Conservation (phyloP, 2,888 invertebrate species). For the Perizoma flavofasciatum region DNA sequence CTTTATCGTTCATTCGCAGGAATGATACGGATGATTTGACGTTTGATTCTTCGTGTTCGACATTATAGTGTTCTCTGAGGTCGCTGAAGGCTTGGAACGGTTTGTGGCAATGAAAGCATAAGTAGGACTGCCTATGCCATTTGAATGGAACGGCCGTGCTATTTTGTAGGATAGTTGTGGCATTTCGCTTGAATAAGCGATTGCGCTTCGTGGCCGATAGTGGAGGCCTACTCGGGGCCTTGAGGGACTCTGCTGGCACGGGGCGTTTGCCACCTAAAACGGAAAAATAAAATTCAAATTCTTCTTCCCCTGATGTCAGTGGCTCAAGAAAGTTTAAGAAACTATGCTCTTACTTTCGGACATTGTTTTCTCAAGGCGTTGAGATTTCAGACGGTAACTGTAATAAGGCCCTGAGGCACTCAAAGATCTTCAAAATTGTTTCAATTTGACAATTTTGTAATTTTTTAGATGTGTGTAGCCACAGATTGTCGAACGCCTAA, state of each 20-base stretch:
- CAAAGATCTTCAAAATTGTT: not conserved
- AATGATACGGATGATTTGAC: constrained; percentile 13
- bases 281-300: constrained; percentile 37
- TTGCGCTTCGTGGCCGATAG: constrained; percentile 51
- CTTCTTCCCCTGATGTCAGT: constrained; percentile 10
- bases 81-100: constrained; percentile 38
- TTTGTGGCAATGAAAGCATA: constrained; percentile 55
- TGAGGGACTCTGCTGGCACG: constrained; percentile 26
- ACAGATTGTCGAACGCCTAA: not conserved
- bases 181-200: constrained; percentile 52
- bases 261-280: constrained; percentile 50
- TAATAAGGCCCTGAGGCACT: not conserved
- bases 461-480: too few species aligned
- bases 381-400: too few species aligned
- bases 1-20: constrained; percentile 21
- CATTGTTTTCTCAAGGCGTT: too few species aligned
- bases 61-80: constrained; percentile 15
- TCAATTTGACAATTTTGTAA: not conserved
- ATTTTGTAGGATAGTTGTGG: constrained; percentile 48
- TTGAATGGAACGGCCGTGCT: constrained; percentile 52
- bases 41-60: constrained; percentile 13
- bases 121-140: constrained; percentile 55
- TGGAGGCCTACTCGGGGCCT: constrained; percentile 39
- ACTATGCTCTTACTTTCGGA: too few species aligned
- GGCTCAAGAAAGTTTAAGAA: not conserved